phyloP scores from a whole-genome alignment of 2,888 invertebrate genomes.

The Notodonta ziczac region DNA sequence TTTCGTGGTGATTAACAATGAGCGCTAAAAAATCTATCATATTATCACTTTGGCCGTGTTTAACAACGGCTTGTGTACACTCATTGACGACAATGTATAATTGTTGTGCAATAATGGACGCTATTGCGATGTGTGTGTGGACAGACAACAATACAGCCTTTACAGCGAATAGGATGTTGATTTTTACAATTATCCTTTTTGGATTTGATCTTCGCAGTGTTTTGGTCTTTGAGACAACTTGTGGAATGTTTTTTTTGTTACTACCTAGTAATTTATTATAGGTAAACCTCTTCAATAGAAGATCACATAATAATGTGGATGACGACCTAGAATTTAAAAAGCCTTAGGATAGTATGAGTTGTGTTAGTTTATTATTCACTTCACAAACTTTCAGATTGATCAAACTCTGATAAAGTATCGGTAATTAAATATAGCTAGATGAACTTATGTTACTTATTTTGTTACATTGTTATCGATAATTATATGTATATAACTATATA shows the following conservation, averaged over 20 bases:
- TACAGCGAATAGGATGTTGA: constrained; percentile 27
- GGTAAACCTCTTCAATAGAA: too few species aligned
- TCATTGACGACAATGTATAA: constrained; percentile 43
- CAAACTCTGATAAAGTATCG: too few species aligned
- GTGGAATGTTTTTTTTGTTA: background rate
- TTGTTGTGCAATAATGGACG: constrained; percentile 41
- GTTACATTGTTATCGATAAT: constrained; percentile 11
- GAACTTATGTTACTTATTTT: background rate
- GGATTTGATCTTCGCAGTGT: background rate
- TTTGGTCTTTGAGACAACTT: background rate
- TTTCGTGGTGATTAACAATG: constrained; percentile 64
- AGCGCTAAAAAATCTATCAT: constrained; percentile 48
- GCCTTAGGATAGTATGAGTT: too few species aligned
- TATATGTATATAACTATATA: constrained; percentile 4
- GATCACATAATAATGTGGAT: too few species aligned
- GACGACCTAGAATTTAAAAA: too few species aligned
- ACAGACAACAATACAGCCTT: constrained; percentile 23
- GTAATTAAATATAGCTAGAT: too few species aligned
- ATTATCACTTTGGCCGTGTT: constrained; percentile 40
- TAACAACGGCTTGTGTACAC: constrained; percentile 21
- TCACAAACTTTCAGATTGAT: too few species aligned
- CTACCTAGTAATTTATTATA: background rate
- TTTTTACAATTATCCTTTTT: constrained; percentile 17
- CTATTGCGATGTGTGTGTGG: constrained; percentile 29
- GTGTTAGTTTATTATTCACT: too few species aligned